Evolutionary conservation across 2,888 invertebrate species (phyloP), one percentile per base, ranked within the genome.

Genomic region (Platycnemis pennipes): DNA sequence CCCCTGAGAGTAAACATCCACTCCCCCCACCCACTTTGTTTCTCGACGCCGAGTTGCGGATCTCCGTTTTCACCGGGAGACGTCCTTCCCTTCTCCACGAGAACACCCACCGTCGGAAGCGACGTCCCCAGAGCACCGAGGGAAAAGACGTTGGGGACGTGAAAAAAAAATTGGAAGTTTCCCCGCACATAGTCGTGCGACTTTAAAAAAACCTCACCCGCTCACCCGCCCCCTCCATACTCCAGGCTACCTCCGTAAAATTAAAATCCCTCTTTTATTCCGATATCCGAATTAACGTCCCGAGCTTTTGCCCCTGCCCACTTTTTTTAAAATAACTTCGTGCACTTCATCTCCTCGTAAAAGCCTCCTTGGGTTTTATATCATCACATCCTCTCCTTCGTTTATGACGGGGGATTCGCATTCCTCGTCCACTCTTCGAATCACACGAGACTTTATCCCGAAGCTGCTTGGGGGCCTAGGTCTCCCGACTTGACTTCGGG

Each of bases 221-320:
- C 77, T 13, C 77, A 37, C 13, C 37, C 77, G 1, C 49, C 49
- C 26, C 63, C 19, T 26, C 26, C 63, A 22, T 11, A 49, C 49
- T 16, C 3, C 49, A 11, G 37, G 77, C 13, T n/a, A 1, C 31
- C 77, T 8, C 26, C 37, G 77, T 77, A 77, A 77, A 77, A 77
- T 77, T 26, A 77, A 77, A 77, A 77, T 37, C 77, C 77, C 31
- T 37, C 77, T 31, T 77, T 77, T 37, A 37, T 37, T 11, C 77
- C 77, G 77, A 77, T 77, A 77, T 77, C 77, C 77, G 77, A 77
- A 77, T 77, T 77, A 77, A 77, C 77, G 77, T 77, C 77, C 77
- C 77, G 37, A 37, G 26, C 77, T 77, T 77, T 63, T 37, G 77
- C 11, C 37, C 77, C 26, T 77, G 16, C 37, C 77, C 77, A 77